These are phyloP conservation scores for Ceuthmochares aereus DNA, from an alignment of 2,113 vertebrate genomes.

Conservation along the genomic window DNA sequence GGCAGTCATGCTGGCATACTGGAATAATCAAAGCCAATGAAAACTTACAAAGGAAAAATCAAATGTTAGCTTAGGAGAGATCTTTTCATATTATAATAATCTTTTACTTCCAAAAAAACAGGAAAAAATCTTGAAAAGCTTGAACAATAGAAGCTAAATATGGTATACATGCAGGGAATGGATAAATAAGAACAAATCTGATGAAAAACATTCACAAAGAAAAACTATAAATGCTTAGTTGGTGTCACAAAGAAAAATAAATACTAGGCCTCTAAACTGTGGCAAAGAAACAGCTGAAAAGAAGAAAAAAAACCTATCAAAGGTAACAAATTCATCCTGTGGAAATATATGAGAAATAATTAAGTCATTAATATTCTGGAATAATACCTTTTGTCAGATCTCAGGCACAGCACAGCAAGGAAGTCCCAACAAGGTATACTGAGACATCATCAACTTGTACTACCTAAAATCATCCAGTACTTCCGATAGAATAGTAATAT, in stretches of 20 bases:
- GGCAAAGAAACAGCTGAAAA: neutral
- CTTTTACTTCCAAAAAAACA: neutral
- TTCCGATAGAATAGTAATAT: neutral
- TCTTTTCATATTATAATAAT: neutral
- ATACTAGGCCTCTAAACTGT: neutral
- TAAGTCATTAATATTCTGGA: neutral
- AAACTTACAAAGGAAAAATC: neutral
- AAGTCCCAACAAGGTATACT: neutral
- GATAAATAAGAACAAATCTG: neutral
- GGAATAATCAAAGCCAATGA: neutral
- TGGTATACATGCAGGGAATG: neutral
- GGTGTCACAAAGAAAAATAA: neutral
- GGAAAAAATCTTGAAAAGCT: neutral
- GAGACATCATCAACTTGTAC: neutral
- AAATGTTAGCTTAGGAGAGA: neutral
- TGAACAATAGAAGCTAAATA: neutral
- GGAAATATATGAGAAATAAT: neutral
- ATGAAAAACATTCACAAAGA: neutral
- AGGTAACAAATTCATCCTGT: neutral
- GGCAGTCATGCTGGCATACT: neutral
- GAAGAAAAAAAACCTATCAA: neutral
- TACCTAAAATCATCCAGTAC: neutral
- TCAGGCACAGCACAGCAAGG: neutral
- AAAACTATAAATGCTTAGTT: neutral
- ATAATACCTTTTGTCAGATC: neutral